Conservation (phyloP, 2,888 invertebrate species). For the Monopis laevigella region DNA sequence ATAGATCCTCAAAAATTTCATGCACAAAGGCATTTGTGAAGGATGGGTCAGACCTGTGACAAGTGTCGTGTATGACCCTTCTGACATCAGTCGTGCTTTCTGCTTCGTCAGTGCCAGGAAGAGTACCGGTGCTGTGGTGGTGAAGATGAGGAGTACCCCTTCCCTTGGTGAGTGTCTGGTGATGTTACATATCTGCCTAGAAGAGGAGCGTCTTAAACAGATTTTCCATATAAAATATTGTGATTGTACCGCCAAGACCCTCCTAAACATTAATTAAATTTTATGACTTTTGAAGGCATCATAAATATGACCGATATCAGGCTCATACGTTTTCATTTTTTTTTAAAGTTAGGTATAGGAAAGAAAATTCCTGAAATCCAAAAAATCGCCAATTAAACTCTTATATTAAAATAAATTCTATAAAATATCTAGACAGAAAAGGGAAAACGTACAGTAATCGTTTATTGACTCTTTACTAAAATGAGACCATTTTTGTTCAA, state of each 20-base stretch:
- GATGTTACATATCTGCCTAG: background rate
- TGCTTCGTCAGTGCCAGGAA: conserved; percentile 31
- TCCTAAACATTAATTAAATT: conserved; percentile 19
- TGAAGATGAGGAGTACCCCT: conserved; percentile 17
- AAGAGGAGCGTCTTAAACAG: background rate
- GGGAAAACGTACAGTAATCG: too few relatives aligned
- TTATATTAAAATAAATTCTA: too few relatives aligned
- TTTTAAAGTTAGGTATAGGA: too few relatives aligned
- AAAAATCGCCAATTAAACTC: too few relatives aligned
- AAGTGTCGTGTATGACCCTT: conserved; percentile 28
- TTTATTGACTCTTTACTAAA: too few relatives aligned
- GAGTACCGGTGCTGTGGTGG: conserved; percentile 38
- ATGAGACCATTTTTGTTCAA: too few relatives aligned
- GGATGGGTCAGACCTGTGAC: conserved; percentile 41
- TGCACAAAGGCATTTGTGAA: conserved; percentile 27
- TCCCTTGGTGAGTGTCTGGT: background rate
- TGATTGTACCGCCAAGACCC: conserved; percentile 18
- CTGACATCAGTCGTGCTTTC: conserved; percentile 31
- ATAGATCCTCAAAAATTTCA: background rate
- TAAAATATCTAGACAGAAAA: too few relatives aligned
- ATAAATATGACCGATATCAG: too few relatives aligned
- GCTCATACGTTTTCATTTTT: too few relatives aligned
- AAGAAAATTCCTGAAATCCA: too few relatives aligned
- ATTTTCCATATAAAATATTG: conserved; percentile 12
- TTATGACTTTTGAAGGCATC: too few relatives aligned